phyloP scores from a whole-genome alignment of 2,797 vertebrate genomes.

The Molossus molossus region DNA sequence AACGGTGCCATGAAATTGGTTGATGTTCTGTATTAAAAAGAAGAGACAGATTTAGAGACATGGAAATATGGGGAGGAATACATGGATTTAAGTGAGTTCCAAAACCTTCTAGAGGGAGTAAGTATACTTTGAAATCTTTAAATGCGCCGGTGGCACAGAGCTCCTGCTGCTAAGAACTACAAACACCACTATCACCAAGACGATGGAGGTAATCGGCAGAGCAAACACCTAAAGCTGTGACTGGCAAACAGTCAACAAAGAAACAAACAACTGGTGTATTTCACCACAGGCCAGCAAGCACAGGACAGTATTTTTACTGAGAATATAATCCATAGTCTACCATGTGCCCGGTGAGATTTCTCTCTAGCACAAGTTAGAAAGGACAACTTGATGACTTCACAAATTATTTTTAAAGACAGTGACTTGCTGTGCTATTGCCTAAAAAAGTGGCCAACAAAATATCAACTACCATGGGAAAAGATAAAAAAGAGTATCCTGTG shows the following conservation, averaged over 20 bases:
- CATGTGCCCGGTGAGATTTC: neutral
- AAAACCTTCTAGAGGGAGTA: neutral
- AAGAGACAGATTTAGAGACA: neutral
- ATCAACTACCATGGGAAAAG: slow-evolving; percentile 55
- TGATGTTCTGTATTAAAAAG: neutral
- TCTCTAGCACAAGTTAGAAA: neutral
- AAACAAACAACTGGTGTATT: neutral
- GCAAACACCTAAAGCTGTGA: neutral
- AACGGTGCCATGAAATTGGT: neutral
- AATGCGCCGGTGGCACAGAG: neutral
- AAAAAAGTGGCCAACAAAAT: slow-evolving; percentile 37
- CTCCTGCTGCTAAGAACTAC: neutral
- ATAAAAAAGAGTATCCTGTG: neutral
- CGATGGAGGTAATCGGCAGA: neutral
- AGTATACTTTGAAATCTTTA: neutral
- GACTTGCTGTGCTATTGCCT: neutral
- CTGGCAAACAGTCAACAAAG: neutral
- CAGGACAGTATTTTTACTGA: neutral
- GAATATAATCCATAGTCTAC: slow-evolving; percentile 16
- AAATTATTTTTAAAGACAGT: slow-evolving; percentile 45
- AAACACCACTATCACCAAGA: neutral
- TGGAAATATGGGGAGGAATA: slow-evolving; percentile 16
- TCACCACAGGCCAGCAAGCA: neutral
- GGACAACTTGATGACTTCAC: neutral
- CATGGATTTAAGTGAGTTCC: slow-evolving; percentile 15